Conservation (phyloP, 2,113 vertebrate genomes). For the Theropithecus gelada region DNA sequence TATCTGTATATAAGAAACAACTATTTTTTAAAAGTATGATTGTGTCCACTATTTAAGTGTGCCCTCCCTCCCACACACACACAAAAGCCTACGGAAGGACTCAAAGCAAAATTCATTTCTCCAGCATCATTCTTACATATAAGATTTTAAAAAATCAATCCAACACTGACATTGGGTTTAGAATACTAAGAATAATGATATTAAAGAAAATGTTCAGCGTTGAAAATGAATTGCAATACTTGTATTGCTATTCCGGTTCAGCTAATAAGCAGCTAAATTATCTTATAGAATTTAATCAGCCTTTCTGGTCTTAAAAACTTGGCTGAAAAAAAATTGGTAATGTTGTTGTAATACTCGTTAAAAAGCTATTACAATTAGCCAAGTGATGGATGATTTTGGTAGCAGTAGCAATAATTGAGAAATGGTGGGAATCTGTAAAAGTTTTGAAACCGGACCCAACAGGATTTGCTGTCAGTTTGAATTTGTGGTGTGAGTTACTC, state of each 20-base stretch:
- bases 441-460: not conserved
- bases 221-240: not conserved
- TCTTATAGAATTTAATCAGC: not conserved
- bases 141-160: not conserved
- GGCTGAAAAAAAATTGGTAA: not conserved
- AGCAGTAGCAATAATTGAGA: not conserved
- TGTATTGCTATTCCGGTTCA: not conserved
- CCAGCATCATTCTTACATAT: not conserved
- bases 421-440: not conserved
- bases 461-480: not conserved
- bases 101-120: not conserved
- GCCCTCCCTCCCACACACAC: not conserved
- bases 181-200: not conserved
- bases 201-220: not conserved
- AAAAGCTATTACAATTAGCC: not conserved
- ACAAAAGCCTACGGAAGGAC: not conserved
- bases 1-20: not conserved
- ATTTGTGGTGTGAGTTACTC: not conserved
- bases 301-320: not conserved
- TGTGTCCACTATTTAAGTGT: not conserved
- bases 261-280: not conserved
- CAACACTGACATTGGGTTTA: not conserved
- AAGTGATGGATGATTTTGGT: not conserved
- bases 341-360: not conserved
- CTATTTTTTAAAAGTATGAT: not conserved